These are phyloP conservation scores for Etheostoma cragini DNA, from an alignment of 2,113 vertebrate species.

Conservation along the genomic window DNA sequence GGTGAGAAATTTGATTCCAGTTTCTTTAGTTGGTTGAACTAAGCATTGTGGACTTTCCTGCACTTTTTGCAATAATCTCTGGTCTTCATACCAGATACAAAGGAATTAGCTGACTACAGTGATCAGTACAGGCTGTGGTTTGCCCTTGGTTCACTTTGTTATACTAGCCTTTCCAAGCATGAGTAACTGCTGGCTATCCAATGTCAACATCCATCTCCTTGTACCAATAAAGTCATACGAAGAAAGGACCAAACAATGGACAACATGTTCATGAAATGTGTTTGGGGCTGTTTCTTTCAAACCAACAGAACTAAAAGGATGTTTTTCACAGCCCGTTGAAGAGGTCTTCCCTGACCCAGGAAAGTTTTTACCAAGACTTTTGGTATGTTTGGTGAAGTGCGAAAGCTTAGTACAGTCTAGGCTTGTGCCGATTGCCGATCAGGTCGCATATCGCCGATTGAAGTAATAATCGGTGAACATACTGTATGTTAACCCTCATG, in stretches of 20 bases:
- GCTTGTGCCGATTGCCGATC: too few relatives aligned
- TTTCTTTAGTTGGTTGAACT: conserved; percentile 20
- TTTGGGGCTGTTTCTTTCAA: neutral
- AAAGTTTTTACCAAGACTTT: neutral
- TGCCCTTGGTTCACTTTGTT: conserved; percentile 30
- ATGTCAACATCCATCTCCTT: conserved; percentile 33
- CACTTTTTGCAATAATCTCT: conserved; percentile 21
- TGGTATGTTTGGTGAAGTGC: neutral
- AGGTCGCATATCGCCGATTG: too few relatives aligned
- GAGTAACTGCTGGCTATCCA: conserved; percentile 41
- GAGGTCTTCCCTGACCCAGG: neutral
- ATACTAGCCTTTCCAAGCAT: conserved; percentile 31
- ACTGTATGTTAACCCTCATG: too few relatives aligned
- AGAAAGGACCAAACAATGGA: conserved; percentile 30
- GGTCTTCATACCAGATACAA: conserved; percentile 32
- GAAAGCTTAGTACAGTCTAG: neutral
- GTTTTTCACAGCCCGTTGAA: neutral
- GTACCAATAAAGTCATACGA: conserved; percentile 33
- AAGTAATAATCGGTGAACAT: too few relatives aligned
- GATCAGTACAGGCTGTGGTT: conserved; percentile 30
- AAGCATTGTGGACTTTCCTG: conserved; percentile 5
- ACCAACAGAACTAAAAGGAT: neutral
- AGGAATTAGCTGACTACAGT: conserved; percentile 24
- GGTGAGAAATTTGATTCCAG: neutral
- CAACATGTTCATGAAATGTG: conserved; percentile 11